Evolutionary conservation across 2,113 vertebrate genomes (phyloP).

Genomic region (Lota lota): DNA sequence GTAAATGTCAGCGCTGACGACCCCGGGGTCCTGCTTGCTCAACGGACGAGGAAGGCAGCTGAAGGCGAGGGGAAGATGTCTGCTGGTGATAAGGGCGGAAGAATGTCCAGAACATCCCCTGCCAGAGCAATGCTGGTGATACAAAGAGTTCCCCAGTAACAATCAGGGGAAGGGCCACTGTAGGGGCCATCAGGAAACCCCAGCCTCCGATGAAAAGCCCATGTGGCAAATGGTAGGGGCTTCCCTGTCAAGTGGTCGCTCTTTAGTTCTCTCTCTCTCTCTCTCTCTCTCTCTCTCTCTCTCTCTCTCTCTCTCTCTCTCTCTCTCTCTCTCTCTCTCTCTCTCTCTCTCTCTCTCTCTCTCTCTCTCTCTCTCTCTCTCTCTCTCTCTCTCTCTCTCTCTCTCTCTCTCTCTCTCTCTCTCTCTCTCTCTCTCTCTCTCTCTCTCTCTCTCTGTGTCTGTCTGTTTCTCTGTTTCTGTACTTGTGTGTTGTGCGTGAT

Average conservation of each 20-base stretch:
- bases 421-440: too few species aligned
- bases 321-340: too few species aligned
- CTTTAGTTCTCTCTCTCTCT: too few species aligned
- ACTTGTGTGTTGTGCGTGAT: conserved; percentile 14
- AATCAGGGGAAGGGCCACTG: conserved; percentile 77
- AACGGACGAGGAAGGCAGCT: conserved; percentile 53
- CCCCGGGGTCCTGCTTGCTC: conserved; percentile 36
- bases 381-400: too few species aligned
- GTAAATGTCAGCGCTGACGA: conserved; percentile 35
- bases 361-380: too few species aligned
- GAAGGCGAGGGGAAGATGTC: conserved; percentile 61
- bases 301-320: too few species aligned
- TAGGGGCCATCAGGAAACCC: conserved; percentile 59
- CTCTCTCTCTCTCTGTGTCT: background rate
- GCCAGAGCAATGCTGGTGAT: conserved; percentile 59
- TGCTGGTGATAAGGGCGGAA: conserved; percentile 65
- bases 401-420: too few species aligned
- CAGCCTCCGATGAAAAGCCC: conserved; percentile 55
- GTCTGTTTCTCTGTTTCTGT: conserved; percentile 3
- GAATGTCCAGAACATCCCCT: conserved; percentile 56
- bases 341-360: too few species aligned
- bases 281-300: too few species aligned
- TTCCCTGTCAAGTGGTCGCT: conserved; percentile 30
- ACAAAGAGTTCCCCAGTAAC: conserved; percentile 47
- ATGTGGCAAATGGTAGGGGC: conserved; percentile 27